Evolutionary conservation across 2,888 invertebrate species (phyloP), one percentile per base, ranked within the genome.

Genomic region (Globia sparganii): DNA sequence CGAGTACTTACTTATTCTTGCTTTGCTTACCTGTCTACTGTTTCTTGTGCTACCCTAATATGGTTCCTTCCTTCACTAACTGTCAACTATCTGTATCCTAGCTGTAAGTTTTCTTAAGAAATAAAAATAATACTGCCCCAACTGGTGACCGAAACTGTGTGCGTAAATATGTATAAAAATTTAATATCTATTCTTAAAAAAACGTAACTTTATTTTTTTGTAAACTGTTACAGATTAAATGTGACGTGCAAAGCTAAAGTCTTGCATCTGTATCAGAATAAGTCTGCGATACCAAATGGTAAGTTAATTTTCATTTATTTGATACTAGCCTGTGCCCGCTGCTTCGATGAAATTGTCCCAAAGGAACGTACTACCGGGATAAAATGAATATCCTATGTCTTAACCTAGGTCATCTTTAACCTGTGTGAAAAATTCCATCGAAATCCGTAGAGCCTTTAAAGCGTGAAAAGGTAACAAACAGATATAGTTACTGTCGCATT

Each of bases 221-320:
- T 66, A 28, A 43, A 49, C 25, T 74, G 28, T 83, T 87, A 4
- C 86, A 98, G 98, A 85, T 92, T 98, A 84, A 97, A 97, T 86
- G 97, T 98, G 11, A 97, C 97, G 58, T 98, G 98, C 91, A 97
- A 97, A 88, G 96, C 97, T 64, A 95, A 96, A 68, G 95, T 97
- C 18, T 94, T 98, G 28, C 97, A 98, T 93, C 96, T 98, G 75
- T 97, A 97, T 87, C 97, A 97, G 88, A 97, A 97, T 87, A 92
- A 93, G 68, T 94, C 96, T 25, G 92, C 94, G 75, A 95, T 97
- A 77, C 96, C 97, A 0, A 91, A 92, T 4, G 92, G 95, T 69
- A 97, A 97, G 62, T 61, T 58, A 9, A 28, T 67, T 31, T 4
- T 46, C 25, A 67, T 31, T 15, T 31, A 25, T 66, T 31, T 31